Conservation (phyloP, 2,113 vertebrate genomes). For the Stomatorhinus ivindoensis region DNA sequence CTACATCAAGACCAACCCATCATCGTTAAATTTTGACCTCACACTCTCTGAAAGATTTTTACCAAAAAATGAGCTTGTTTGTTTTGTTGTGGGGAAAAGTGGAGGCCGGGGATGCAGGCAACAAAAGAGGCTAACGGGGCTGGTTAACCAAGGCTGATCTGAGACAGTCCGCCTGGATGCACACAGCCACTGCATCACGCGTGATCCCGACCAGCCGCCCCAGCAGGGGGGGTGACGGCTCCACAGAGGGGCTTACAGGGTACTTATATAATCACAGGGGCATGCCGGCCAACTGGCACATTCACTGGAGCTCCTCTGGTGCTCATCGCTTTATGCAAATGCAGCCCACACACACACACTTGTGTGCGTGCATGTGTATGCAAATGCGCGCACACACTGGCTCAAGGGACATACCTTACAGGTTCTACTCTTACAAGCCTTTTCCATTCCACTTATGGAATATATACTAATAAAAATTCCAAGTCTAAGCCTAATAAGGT, state of each 20-base stretch:
- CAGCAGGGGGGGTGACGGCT: neutral
- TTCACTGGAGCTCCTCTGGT: neutral
- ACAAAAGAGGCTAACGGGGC: neutral
- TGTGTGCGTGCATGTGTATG: neutral
- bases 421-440: neutral
- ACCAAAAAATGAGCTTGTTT: neutral
- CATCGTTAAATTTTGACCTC: neutral
- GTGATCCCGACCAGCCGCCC: neutral
- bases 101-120: neutral
- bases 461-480: neutral
- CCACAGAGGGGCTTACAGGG: neutral
- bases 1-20: neutral
- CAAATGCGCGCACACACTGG: neutral
- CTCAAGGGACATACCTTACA: neutral
- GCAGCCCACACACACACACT: neutral
- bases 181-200: neutral
- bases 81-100: neutral
- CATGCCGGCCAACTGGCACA: neutral
- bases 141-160: neutral
- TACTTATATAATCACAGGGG: neutral
- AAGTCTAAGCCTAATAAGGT: neutral
- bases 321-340: neutral
- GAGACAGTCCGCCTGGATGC: neutral
- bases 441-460: neutral
- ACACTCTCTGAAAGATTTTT: neutral